phyloP scores from a whole-genome alignment of 2,113 vertebrate species.

The Percina caprodes region DNA sequence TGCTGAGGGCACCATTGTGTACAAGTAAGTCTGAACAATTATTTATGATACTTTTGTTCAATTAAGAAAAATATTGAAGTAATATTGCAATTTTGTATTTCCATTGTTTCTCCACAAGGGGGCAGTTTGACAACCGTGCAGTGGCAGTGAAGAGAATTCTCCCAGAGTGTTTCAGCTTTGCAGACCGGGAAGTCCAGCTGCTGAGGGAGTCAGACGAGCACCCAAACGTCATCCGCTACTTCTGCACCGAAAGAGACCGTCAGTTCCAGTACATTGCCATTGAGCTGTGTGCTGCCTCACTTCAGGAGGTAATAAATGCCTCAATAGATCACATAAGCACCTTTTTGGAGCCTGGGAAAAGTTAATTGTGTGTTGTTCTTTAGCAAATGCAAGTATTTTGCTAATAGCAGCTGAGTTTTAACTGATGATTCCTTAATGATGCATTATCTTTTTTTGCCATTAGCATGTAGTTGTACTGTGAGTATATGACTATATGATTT shows the following conservation, averaged over 20 bases:
- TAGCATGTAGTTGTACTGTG: background rate
- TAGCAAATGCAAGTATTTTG: background rate
- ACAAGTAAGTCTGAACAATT: conserved; percentile 86
- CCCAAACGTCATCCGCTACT: conserved; percentile 97
- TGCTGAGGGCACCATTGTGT: conserved; percentile 98
- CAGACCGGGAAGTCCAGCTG: conserved; percentile 95
- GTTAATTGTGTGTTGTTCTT: background rate
- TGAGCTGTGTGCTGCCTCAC: conserved; percentile 92
- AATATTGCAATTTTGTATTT: background rate
- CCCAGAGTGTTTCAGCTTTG: conserved; percentile 97
- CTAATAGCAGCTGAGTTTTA: background rate
- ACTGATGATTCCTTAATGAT: background rate
- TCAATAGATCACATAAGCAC: no score
- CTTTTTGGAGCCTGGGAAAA: background rate
- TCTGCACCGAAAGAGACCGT: conserved; percentile 95
- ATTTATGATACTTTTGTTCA: background rate
- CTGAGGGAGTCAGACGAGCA: conserved; percentile 96
- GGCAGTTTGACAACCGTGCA: conserved; percentile 92
- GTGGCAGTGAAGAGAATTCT: conserved; percentile 98
- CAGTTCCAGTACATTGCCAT: conserved; percentile 99
- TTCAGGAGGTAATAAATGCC: conserved; percentile 89
- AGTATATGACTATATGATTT: background rate
- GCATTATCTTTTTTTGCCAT: background rate
- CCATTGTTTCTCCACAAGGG: conserved; percentile 80
- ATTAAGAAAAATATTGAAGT: background rate